Evolutionary conservation across 2,888 invertebrate genomes (phyloP).

Genomic region (Dioctria rufipes): DNA sequence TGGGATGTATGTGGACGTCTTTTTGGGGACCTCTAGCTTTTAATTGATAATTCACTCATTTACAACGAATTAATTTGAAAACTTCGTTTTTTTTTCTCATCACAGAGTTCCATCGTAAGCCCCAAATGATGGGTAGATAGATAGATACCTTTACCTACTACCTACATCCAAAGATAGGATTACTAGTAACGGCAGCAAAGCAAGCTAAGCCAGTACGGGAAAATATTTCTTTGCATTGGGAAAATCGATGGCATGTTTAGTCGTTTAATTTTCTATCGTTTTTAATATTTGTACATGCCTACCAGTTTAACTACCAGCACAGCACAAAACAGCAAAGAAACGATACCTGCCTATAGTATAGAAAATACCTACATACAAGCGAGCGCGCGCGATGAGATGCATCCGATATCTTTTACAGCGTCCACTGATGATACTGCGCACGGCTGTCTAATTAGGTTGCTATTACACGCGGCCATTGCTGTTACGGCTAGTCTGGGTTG

Average conservation of each 20-base stretch:
- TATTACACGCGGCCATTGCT: conserved; percentile 49
- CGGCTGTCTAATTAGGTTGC: conserved; percentile 51
- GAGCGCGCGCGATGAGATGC: not conserved
- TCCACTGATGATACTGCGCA: conserved; percentile 43
- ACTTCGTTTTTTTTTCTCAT: no score
- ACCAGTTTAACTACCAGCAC: conserved; percentile 20
- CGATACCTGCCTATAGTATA: not conserved
- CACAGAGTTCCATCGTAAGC: no score
- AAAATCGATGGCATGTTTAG: conserved; percentile 44
- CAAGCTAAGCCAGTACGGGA: not conserved
- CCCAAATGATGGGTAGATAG: not conserved
- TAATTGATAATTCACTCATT: conserved; percentile 11
- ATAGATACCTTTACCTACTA: conserved; percentile 9
- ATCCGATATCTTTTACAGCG: conserved; percentile 43
- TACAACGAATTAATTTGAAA: not conserved
- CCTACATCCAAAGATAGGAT: conserved; percentile 18
- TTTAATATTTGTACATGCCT: conserved; percentile 52
- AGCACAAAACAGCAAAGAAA: not conserved
- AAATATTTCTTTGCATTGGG: conserved; percentile 11
- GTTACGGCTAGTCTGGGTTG: conserved; percentile 44
- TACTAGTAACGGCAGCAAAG: conserved; percentile 13
- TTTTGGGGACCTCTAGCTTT: no score
- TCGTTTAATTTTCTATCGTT: conserved; percentile 38
- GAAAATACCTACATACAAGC: not conserved
- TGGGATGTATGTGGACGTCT: no score